Conservation (phyloP, 2,797 vertebrate genomes). For the Pipistrellus kuhlii region DNA sequence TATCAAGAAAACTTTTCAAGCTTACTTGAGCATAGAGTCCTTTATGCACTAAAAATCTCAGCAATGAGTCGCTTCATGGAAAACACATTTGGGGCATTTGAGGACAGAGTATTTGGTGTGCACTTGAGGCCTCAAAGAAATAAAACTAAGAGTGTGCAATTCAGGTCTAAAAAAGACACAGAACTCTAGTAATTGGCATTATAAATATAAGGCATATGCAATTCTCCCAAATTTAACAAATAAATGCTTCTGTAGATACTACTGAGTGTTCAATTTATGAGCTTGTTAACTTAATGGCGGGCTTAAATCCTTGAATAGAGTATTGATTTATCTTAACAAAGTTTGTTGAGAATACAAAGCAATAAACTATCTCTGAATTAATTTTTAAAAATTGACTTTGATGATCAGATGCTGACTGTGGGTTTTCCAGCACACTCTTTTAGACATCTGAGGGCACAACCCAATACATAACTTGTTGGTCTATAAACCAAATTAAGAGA, state of each 20-base stretch:
- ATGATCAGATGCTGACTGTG: background rate
- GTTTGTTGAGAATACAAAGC: background rate
- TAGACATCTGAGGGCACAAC: background rate
- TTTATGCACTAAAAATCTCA: background rate
- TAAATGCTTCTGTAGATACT: background rate
- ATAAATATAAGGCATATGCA: background rate
- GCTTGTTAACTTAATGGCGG: conserved; percentile 19
- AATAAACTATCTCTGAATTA: conserved; percentile 12
- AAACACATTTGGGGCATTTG: background rate
- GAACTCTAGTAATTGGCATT: background rate
- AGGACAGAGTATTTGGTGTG: background rate
- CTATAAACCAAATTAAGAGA: conserved; percentile 1
- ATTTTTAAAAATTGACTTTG: background rate
- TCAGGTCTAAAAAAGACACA: background rate
- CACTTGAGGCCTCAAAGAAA: background rate
- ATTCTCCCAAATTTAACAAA: conserved; percentile 13
- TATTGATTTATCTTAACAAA: background rate
- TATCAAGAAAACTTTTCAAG: background rate
- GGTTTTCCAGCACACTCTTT: background rate
- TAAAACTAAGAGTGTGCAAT: background rate
- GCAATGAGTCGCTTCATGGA: background rate
- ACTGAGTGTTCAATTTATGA: background rate
- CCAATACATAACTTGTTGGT: background rate
- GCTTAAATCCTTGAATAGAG: background rate
- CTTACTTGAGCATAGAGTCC: background rate